These are phyloP conservation scores for Andrena hattorfiana DNA, from an alignment of 2,888 invertebrate genomes.

Conservation along the genomic window DNA sequence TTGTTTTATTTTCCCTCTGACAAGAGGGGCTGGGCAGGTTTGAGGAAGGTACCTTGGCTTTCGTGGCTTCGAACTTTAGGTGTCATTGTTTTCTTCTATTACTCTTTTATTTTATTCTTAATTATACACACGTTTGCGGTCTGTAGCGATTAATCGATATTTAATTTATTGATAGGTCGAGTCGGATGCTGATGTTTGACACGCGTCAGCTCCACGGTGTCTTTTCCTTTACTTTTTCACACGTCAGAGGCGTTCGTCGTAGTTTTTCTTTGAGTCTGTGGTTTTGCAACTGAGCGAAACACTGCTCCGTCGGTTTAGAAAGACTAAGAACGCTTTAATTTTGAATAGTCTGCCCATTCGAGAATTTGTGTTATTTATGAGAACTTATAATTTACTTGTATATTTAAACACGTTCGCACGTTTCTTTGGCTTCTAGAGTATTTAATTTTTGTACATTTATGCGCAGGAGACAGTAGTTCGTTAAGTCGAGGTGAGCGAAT, in stretches of 20 bases:
- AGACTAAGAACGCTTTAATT: background rate
- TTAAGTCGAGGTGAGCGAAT: conserved; percentile 10
- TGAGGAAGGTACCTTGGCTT: conserved; percentile 10
- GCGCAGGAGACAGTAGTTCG: background rate
- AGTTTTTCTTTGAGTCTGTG: background rate
- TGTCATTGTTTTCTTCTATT: background rate
- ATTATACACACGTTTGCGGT: background rate
- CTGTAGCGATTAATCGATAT: background rate
- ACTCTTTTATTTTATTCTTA: background rate
- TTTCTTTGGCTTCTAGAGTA: conserved; percentile 20
- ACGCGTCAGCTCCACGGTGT: background rate
- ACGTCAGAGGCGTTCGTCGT: background rate
- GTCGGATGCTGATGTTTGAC: background rate
- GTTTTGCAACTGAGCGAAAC: background rate
- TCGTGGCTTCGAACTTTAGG: background rate
- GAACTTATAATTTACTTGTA: background rate
- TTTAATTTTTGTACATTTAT: background rate
- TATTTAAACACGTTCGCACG: background rate
- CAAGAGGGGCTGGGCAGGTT: background rate
- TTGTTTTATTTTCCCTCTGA: background rate
- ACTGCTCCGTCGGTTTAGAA: background rate
- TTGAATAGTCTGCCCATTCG: background rate
- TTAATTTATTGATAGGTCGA: conserved; percentile 30
- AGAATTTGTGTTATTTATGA: background rate
- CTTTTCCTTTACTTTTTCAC: background rate